A percentile compares a stretch with the other conserved stretches of the same genome.
phyloP scores from a whole-genome alignment of 2,888 invertebrate genomes.

The Drosophila nigricruria region DNA sequence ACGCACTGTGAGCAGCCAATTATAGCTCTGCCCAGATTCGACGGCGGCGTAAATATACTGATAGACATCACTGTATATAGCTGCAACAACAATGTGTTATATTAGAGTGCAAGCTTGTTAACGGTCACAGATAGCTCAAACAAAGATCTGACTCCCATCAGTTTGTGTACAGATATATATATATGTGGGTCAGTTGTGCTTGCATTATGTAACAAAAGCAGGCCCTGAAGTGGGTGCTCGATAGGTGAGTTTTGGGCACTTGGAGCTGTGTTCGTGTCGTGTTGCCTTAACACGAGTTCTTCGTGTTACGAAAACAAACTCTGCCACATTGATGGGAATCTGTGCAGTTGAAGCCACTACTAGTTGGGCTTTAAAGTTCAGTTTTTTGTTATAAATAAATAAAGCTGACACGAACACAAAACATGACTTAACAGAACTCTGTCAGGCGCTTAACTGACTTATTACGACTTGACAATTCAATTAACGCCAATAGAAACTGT shows the following conservation, averaged over 20 bases:
- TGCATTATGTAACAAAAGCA: conserved; percentile 64
- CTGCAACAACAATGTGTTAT: conserved; percentile 54
- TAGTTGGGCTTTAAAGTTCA: not conserved
- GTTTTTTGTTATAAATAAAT: not conserved
- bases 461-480: conserved; percentile 3
- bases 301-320: not conserved
- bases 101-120: conserved; percentile 78
- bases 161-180: not conserved
- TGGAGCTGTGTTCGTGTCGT: conserved; percentile 9
- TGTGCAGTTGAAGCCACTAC: not conserved
- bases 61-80: conserved; percentile 58
- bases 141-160: conserved; percentile 39
- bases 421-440: not conserved
- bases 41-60: conserved; percentile 69
- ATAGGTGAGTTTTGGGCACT: not conserved
- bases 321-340: not conserved
- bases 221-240: not conserved
- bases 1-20: conserved; percentile 45
- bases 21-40: conserved; percentile 44
- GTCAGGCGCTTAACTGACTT: not conserved
- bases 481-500: not conserved
- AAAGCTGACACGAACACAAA: not conserved
- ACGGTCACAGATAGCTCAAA: conserved; percentile 65
- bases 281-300: conserved; percentile 6
- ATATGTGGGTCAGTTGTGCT: conserved; percentile 56